Evolutionary conservation across 64 coral and sea anemone genomes (phyloP).

Genomic region (Actinia tenebrosa): DNA sequence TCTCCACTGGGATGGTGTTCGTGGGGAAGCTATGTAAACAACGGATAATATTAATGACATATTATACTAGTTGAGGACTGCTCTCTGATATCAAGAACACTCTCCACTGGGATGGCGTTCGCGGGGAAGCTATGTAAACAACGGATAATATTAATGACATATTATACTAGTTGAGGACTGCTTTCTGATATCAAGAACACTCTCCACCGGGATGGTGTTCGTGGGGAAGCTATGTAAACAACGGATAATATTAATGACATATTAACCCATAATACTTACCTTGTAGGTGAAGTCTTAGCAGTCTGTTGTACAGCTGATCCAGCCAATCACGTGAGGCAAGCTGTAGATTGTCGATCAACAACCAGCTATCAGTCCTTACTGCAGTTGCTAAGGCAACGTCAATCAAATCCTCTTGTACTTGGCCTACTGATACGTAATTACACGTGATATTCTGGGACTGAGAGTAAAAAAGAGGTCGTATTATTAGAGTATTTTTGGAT

Average conservation of each 20-base stretch:
- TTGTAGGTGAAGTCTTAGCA: slow-evolving; percentile 85
- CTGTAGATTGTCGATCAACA: slow-evolving; percentile 89
- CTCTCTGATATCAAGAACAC: slow-evolving; percentile 78
- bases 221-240: slow-evolving; percentile 44
- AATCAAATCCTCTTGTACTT: slow-evolving; percentile 69
- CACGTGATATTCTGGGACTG: slow-evolving; percentile 73
- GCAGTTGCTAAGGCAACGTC: slow-evolving; percentile 88
- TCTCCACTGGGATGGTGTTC: slow-evolving; percentile 78
- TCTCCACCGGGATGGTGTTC: slow-evolving; percentile 77
- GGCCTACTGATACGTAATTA: slow-evolving; percentile 65
- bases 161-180: slow-evolving; percentile 32
- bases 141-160: not conserved
- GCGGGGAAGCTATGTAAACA: slow-evolving; percentile 44
- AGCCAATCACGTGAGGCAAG: slow-evolving; percentile 61
- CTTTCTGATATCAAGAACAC: slow-evolving; percentile 78
- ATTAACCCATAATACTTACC: not conserved
- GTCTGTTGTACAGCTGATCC: slow-evolving; percentile 80
- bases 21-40: slow-evolving; percentile 43
- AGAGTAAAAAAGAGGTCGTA: not conserved
- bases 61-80: slow-evolving; percentile 30
- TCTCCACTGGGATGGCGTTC: slow-evolving; percentile 80
- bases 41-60: no score
- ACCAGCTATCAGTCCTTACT: slow-evolving; percentile 80
- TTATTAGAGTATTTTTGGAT: not conserved
- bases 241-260: not conserved